Base-by-base conservation (phyloP, 23 tunicate genomes). In the Corella eumyota region DNA sequence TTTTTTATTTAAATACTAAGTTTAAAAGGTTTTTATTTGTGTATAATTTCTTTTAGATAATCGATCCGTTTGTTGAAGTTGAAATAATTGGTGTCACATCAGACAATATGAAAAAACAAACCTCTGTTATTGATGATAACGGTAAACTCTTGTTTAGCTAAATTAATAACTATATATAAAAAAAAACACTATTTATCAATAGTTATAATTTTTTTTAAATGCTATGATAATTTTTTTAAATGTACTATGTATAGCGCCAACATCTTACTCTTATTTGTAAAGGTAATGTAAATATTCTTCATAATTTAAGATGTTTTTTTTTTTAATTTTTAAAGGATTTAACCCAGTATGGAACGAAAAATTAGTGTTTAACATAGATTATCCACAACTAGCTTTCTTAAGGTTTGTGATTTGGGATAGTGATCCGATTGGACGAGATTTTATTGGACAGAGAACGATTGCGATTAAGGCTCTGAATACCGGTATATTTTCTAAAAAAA, bases 11-110 rank as follows among this genome's bases (percentile, higher is more conserved):
- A n/a, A n/a, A n/a, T n/a, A n/a, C n/a, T n/a, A n/a, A n/a, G n/a
- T n/a, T n/a, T n/a, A n/a, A n/a, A n/a, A n/a, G n/a, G n/a, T n/a
- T n/a, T n/a, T n/a, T n/a, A n/a, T n/a, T n/a, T n/a, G n/a, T n/a
- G n/a, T n/a, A n/a, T 19, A n/a, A 5, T 61, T 71, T 58, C 25
- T 60, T 53, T 50, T 45, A 84, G 94, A 84, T 84, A 19, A 84
- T 84, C 36, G 94, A 84, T 47, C 94, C 94, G 0, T 75, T 75
- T 34, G 94, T 84, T 62, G 94, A 84, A 75, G 83, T 84, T 0
- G 94, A 84, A 57, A 45, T 84, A 20, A n/a, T 55, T 2, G 94
- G 94, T 3, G 71, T 64, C 4, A 31, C 30, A 15, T 4, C 34
- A 5, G 94, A 84, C 62, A 66, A 67, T 33, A 26, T 47, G 3